Base-by-base conservation (phyloP, 1,140 invertebrate species). In the Phymorhynchus buccinoides region DNA sequence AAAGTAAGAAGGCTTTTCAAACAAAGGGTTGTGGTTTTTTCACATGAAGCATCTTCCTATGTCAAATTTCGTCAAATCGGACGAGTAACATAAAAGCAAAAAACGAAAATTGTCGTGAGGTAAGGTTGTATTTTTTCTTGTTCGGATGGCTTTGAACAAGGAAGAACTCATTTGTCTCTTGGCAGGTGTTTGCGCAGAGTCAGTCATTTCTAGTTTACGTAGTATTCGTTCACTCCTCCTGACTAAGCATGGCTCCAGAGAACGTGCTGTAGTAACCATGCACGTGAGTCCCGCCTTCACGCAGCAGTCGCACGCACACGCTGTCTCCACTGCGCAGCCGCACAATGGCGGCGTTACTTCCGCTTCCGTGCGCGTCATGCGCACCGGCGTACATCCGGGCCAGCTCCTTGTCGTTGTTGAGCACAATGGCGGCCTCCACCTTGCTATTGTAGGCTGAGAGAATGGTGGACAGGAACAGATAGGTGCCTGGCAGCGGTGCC, bases 201-300 rank as follows among this genome's bases (percentile, higher is more conserved):
- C 14, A 30, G 14, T 9, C 73, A 41, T 9, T 22, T 56, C 3
- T 56, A n/a, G 12, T 18, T 80, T 39, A 1, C 44, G 35, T 66
- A 1, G 52, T 52, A 18, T 68, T 77, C 32, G 80, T 66, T 81
- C n/a, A 66, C 37, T 73, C 79, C 44, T 42, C 42, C 30, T 79
- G 30, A 4, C 66, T 75, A 3, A 89, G 62, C n/a, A 88, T 81
- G 71, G 86, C 86, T 14, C 85, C 87, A 9, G 86, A 86, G 78
- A 89, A 89, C 16, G 86, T 88, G 84, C 86, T 89, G 86, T 89
- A 89, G 79, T 86, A 87, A 39, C 88, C 88, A 78, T 89, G 88
- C 9, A 89, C 88, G 83, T 89, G 88, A 73, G 82, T 89, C 3
- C 86, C 85, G 0, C 85, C 85, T 44, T 89, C 86, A 75, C 86